A percentile compares a stretch with the other conserved stretches of the same genome.
These are phyloP conservation scores for Serripes groenlandicus DNA, from an alignment of 2,888 invertebrate genomes.

Conservation along the genomic window DNA sequence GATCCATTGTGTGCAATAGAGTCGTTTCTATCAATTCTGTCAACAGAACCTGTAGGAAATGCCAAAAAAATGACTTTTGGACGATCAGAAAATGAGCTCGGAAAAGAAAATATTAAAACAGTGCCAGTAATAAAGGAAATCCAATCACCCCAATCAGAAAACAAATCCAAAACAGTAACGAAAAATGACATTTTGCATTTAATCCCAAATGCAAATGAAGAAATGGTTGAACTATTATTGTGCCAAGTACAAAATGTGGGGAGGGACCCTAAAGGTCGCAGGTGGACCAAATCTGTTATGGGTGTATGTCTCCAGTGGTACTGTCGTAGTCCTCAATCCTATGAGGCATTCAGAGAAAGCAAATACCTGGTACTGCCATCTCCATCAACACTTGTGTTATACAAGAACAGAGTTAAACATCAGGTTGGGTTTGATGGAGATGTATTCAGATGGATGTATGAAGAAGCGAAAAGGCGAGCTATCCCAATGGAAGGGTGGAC, in stretches of 20 bases:
- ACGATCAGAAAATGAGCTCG: not conserved
- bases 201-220: slow-evolving; percentile 30
- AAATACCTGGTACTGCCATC: slow-evolving; percentile 38
- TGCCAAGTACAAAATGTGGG: slow-evolving; percentile 42
- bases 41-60: slow-evolving; percentile 11
- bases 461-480: slow-evolving; percentile 49
- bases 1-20: slow-evolving; percentile 10
- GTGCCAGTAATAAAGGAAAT: too few relatives aligned
- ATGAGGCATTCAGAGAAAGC: slow-evolving; percentile 29
- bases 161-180: not conserved
- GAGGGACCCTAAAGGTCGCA: slow-evolving; percentile 33
- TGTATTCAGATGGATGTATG: slow-evolving; percentile 62
- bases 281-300: slow-evolving; percentile 41
- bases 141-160: not conserved
- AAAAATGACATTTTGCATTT: slow-evolving; percentile 25
- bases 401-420: slow-evolving; percentile 49
- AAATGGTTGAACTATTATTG: slow-evolving; percentile 48
- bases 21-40: not conserved
- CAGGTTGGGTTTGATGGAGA: slow-evolving; percentile 35
- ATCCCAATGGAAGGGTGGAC: slow-evolving; percentile 42
- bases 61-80: too few relatives aligned
- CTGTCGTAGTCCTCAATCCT: slow-evolving; percentile 35
- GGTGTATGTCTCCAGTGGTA: slow-evolving; percentile 42
- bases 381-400: slow-evolving; percentile 27
- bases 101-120: not conserved